Evolutionary conservation across 2,797 vertebrate genomes (phyloP).

Genomic region (Danio kyathit): DNA sequence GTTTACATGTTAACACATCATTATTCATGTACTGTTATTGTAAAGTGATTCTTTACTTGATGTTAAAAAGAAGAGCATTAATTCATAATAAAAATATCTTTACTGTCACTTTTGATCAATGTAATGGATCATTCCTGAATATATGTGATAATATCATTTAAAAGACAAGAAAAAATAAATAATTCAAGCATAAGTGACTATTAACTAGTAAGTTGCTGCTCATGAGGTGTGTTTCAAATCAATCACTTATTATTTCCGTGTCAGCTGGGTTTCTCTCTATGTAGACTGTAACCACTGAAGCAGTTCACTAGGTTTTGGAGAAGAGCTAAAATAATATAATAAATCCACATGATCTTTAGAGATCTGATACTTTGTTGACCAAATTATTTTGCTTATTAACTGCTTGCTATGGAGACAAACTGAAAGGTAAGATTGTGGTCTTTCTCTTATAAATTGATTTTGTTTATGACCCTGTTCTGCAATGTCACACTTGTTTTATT

Average conservation of each 20-base stretch:
- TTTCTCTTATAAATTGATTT: slow-evolving; percentile 2
- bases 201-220: neutral
- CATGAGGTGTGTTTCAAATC: neutral
- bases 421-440: slow-evolving; percentile 75
- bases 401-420: slow-evolving; percentile 77
- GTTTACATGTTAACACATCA: too few species aligned
- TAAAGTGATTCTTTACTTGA: too few species aligned
- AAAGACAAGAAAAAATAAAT: neutral
- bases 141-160: neutral
- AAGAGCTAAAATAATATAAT: neutral
- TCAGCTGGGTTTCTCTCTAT: neutral
- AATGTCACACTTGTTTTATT: too few species aligned
- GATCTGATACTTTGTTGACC: slow-evolving; percentile 13
- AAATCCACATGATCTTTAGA: neutral
- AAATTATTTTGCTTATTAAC: slow-evolving; percentile 68
- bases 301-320: slow-evolving; percentile 1
- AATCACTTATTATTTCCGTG: neutral
- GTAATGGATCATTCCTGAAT: neutral
- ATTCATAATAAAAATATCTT: neutral
- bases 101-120: neutral
- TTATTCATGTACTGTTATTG: too few species aligned
- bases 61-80: too few species aligned
- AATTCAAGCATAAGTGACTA: neutral
- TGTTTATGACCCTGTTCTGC: too few species aligned
- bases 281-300: neutral